Base-by-base conservation (phyloP, 1,140 invertebrate genomes). In the Scylla paramamosain region DNA sequence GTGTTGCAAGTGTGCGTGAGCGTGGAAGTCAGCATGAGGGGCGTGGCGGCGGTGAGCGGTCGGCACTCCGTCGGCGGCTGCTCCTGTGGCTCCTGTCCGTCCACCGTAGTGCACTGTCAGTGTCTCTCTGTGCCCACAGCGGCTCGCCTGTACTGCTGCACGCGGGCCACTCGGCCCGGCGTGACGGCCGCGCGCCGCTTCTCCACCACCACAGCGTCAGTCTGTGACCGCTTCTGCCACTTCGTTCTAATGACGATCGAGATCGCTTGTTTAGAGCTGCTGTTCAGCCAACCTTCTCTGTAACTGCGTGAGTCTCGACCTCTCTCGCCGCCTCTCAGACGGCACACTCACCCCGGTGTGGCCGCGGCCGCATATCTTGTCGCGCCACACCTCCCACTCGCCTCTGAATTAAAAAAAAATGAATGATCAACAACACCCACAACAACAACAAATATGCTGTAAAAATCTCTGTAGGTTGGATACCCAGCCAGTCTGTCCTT, bases 391-490 rank as follows among this genome's bases (percentile, higher is more conserved):
- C 94, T 28, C 83, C 39, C 83, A 77, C 88, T 77, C 93, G 88
- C 87, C 93, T 90, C 86, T 28, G 39, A 91, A 92, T 59, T 29
- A 95, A 95, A 95, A 28, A 67, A 77, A 77, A 77, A n/a, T 20
- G 67, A 77, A 77, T 77, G 67, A n/a, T 77, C 20, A 77, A n/a
- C 67, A 77, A 77, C 67, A 77, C 20, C 67, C 67, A 77, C 67
- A 77, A 77, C 67, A 84, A 94, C 87, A 91, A 89, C 32, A 77
- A 86, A 87, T 95, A 92, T 92, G 91, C 91, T 95, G 94, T 95
- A 95, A 95, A 95, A 95, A 95, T 95, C 94, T 95, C 94, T 95
- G 94, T 95, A 95, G 94, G 94, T 95, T 95, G 94, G 94, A 84
- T 89, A 93, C 67, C 94, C 94, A 95, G 94, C 94, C 94, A 95